Conservation (phyloP, 53 echinoderm and acorn worm species). For the Apostichopus leukothele region DNA sequence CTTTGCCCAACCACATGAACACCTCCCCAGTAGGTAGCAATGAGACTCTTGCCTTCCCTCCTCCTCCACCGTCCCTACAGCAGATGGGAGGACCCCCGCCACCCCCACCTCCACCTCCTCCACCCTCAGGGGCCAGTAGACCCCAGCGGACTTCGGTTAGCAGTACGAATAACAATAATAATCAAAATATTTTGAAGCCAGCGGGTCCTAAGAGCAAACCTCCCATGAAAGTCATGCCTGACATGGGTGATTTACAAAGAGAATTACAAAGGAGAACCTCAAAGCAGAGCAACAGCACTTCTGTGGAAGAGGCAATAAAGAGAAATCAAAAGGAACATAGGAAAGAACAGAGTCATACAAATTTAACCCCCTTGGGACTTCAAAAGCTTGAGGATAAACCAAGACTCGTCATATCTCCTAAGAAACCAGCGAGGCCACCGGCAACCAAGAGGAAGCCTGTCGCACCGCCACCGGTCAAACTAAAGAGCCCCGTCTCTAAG, state of each 20-base stretch:
- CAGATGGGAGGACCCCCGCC: constrained; percentile 32
- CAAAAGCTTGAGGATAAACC: background rate
- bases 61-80: constrained; percentile 44
- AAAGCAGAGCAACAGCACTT: constrained; percentile 5
- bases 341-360: background rate
- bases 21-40: constrained; percentile 34
- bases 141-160: background rate
- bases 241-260: constrained; percentile 37
- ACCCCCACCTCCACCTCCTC: constrained; percentile 52
- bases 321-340: constrained; percentile 8
- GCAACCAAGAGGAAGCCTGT: constrained; percentile 53
- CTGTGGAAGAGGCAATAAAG: constrained; percentile 9
- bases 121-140: constrained; percentile 25
- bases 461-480: constrained; percentile 49
- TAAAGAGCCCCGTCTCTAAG: constrained; percentile 49
- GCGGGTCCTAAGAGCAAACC: constrained; percentile 14
- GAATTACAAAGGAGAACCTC: constrained; percentile 40
- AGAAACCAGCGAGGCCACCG: constrained; percentile 38
- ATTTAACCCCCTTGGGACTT: background rate
- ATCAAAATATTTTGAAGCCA: constrained; percentile 3
- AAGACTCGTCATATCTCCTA: background rate
- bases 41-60: constrained; percentile 46
- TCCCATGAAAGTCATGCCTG: constrained; percentile 35
- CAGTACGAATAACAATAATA: constrained; percentile 30
- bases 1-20: constrained; percentile 52